Conservation (phyloP, 2,888 invertebrate species). For the Charanyca ferruginea region DNA sequence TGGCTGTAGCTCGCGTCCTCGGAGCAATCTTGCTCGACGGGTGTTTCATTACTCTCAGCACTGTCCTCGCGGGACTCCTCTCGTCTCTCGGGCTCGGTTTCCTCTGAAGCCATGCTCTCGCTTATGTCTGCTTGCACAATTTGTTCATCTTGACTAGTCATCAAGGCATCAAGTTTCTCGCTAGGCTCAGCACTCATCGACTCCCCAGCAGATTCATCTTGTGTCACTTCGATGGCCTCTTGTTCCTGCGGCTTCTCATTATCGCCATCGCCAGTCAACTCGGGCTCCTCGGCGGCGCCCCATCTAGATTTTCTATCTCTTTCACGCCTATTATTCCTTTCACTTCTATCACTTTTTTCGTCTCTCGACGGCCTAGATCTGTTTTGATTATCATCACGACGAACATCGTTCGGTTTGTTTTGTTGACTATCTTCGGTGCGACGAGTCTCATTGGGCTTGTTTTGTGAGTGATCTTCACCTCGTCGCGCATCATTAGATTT, state of each 20-base stretch:
- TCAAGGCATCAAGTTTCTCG: constrained; percentile 38
- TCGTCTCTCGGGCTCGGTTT: constrained; percentile 14
- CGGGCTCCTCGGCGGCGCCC: constrained; percentile 83
- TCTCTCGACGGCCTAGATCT: constrained; percentile 39
- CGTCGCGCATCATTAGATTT: constrained; percentile 31
- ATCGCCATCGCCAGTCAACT: constrained; percentile 21
- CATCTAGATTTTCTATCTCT: constrained; percentile 87
- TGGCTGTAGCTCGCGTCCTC: constrained; percentile 41
- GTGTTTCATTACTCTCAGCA: constrained; percentile 14
- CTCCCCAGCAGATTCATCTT: constrained; percentile 31
- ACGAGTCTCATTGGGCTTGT: constrained; percentile 21
- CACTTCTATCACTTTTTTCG: constrained; percentile 42
- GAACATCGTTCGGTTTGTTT: constrained; percentile 17
- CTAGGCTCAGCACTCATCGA: constrained; percentile 29
- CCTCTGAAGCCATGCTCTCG: constrained; percentile 16
- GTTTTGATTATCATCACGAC: constrained; percentile 8
- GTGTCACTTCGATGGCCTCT: constrained; percentile 21
- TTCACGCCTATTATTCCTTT: constrained; percentile 70
- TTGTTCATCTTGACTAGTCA: constrained; percentile 63
- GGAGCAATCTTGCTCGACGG: constrained; percentile 18
- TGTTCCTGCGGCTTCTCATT: constrained; percentile 34
- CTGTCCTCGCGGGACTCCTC: constrained; percentile 38
- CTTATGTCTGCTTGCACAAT: constrained; percentile 22
- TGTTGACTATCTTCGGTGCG: constrained; percentile 23
- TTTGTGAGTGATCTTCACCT: constrained; percentile 25